Evolutionary conservation across 1,140 invertebrate genomes (phyloP).

Genomic region (Halyomorpha halys): DNA sequence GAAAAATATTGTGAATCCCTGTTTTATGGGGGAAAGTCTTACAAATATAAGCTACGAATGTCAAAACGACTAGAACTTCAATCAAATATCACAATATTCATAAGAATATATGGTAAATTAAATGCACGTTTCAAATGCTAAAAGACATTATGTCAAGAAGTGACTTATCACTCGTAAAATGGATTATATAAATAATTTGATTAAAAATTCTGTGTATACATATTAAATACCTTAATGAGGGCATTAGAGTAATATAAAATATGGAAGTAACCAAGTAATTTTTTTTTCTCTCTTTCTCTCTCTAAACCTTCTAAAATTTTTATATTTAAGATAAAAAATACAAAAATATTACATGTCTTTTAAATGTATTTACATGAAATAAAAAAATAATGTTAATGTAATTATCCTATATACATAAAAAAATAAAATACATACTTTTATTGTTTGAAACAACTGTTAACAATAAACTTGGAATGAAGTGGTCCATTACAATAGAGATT

Average conservation of each 20-base stretch:
- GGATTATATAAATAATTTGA: slow-evolving; percentile 15
- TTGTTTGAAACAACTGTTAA: slow-evolving; percentile 17
- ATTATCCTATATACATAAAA: slow-evolving; percentile 13
- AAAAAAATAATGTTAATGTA: slow-evolving; percentile 17
- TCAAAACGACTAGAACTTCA: slow-evolving; percentile 13
- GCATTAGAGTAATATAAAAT: too few relatives aligned
- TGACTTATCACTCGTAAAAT: slow-evolving; percentile 2
- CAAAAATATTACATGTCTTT: slow-evolving; percentile 20
- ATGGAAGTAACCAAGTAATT: too few relatives aligned
- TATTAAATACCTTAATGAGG: not conserved
- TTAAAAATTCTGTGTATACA: slow-evolving; percentile 10
- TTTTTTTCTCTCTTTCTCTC: too few relatives aligned
- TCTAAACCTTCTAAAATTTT: not conserved
- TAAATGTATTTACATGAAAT: slow-evolving; percentile 17
- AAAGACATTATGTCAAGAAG: slow-evolving; percentile 1
- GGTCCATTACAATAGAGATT: slow-evolving; percentile 1
- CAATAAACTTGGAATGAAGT: slow-evolving; percentile 7
- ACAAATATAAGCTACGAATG: slow-evolving; percentile 7
- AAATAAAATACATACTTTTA: slow-evolving; percentile 12
- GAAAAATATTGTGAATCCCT: not conserved
- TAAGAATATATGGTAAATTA: slow-evolving; percentile 15
- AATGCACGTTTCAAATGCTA: slow-evolving; percentile 14
- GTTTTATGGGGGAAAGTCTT: not conserved
- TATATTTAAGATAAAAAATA: slow-evolving; percentile 13
- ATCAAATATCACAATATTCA: slow-evolving; percentile 13